phyloP scores from a whole-genome alignment of 2,797 vertebrate genomes.

The Otus scops region DNA sequence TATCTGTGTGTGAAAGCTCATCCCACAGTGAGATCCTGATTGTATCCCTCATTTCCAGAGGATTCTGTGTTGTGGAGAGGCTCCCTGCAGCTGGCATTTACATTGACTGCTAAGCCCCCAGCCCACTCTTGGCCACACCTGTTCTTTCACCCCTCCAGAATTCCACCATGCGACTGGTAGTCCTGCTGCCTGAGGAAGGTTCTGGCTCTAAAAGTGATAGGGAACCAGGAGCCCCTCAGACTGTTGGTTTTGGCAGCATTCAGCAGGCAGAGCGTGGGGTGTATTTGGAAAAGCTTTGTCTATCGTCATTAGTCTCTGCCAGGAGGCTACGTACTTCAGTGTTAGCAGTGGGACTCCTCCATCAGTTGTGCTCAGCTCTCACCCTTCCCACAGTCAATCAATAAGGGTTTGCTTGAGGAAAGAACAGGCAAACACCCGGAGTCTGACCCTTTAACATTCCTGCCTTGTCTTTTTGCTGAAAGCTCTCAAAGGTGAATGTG shows the following conservation, averaged over 20 bases:
- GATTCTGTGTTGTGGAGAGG: neutral
- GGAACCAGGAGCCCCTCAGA: neutral
- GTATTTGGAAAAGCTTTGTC: neutral
- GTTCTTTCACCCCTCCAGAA: neutral
- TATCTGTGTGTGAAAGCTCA: neutral
- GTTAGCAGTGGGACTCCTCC: neutral
- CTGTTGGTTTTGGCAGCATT: neutral
- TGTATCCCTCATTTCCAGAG: neutral
- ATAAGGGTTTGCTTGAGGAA: neutral
- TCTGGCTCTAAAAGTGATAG: neutral
- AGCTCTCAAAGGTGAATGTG: neutral
- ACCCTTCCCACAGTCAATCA: neutral
- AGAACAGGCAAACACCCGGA: neutral
- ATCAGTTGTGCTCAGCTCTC: neutral
- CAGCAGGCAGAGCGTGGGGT: neutral
- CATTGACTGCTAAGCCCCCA: neutral
- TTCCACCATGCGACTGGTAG: neutral
- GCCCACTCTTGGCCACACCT: neutral
- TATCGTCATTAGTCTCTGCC: neutral
- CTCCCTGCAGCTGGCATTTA: neutral
- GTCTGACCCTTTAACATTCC: neutral
- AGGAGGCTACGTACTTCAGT: neutral
- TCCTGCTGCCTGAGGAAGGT: neutral
- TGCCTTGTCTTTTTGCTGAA: constrained; percentile 5
- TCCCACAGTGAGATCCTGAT: neutral